Evolutionary conservation across 2,797 vertebrate genomes (phyloP), one percentile per base, ranked within the genome.

Genomic region (Acrossocheilus fasciatus): DNA sequence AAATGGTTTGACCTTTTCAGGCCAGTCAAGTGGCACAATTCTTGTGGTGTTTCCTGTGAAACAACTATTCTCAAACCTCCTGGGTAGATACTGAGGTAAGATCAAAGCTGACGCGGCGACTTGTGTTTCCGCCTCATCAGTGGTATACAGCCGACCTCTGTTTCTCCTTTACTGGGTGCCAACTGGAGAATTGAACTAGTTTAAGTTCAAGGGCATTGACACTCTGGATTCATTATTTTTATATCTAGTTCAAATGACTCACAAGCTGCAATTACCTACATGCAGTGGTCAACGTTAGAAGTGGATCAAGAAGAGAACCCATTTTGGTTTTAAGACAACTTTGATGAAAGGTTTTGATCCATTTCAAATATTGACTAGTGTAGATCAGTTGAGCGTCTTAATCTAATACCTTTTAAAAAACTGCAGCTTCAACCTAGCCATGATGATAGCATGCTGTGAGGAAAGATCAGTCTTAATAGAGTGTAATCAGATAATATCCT

Each of bases 1-100:
- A 52, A 84, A 76, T 76, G 20, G 43, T 10, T 52, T 52, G 59
- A 76, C 54, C 54, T 75, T 83, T 62, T 36, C 59, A 68, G 34
- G 52, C 59, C 18, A 14, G 26, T 26, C 59, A 76, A 26, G 41
- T 11, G 2, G 2, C 10, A 43, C 59, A 68, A 39, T 84, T 77
- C 34, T 39, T 66, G 20, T 15, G 23, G 36, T 14, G 41, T 43
- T 75, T 83, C 41, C 70, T 75, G 41, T 36, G 39, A 41, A 83
- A 64, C 64, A 6, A 62, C 50, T 45, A 62, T 34, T 62, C 81
- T 11, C 50, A 26, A 59, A 64, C 18, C 36, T 75, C 54, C 39
- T 83, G n/a, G 18, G n/a, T 74, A 23, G 39, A 57, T 83, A 7
- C 23, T 26, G 30, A 64, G 20, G 43, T 26, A n/a, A 26, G 7